phyloP scores from a whole-genome alignment of 2,113 vertebrate species.

The Jaculus jaculus region DNA sequence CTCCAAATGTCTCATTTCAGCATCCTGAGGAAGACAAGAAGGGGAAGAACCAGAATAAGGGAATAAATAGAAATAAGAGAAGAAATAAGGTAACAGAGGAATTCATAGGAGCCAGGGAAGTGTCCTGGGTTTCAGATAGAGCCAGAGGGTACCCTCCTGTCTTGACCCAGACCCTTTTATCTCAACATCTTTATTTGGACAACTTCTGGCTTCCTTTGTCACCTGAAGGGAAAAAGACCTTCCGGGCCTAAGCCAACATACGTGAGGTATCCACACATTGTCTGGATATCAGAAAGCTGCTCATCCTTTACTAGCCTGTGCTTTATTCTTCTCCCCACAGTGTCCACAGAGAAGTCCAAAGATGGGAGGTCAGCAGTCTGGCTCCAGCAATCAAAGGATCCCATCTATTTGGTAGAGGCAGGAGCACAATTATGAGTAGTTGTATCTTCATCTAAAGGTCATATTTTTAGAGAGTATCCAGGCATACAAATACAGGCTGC shows the following conservation, averaged over 20 bases:
- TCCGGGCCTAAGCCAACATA: not conserved
- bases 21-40: not conserved
- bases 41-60: not conserved
- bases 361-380: not conserved
- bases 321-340: not conserved
- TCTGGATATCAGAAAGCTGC: not conserved
- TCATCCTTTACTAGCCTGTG: not conserved
- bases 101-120: not conserved
- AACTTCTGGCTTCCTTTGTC: not conserved
- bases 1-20: not conserved
- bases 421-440: rapidly evolving
- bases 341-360: not conserved
- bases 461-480: not conserved
- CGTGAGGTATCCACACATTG: not conserved
- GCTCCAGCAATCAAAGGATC: constrained; percentile 63
- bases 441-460: rapidly evolving
- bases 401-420: constrained; percentile 1
- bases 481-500: too few relatives aligned
- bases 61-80: not conserved
- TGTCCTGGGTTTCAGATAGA: not conserved
- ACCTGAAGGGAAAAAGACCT: too few relatives aligned
- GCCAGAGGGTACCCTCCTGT: too few relatives aligned
- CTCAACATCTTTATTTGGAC: not conserved
- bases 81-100: not conserved
- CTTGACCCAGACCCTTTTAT: rapidly evolving